phyloP scores from a whole-genome alignment of 2,113 vertebrate genomes.

The Electrona antarctica region DNA sequence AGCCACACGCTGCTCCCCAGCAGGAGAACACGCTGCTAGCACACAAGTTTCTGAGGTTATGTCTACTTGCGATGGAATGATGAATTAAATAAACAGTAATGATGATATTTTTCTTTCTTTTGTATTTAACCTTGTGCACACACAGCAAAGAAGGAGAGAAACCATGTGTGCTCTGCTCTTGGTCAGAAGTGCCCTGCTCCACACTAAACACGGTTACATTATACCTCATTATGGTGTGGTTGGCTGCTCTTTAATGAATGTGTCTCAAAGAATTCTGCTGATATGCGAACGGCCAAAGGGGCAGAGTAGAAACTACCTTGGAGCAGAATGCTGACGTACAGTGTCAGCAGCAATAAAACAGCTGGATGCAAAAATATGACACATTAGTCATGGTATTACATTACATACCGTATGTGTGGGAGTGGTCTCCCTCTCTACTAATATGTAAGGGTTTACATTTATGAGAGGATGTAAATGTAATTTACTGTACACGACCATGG shows the following conservation, averaged over 20 bases:
- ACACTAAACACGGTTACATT: too few species aligned
- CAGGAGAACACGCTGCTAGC: slow-evolving; percentile 39
- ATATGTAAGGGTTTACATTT: slow-evolving; percentile 10
- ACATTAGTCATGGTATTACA: neutral
- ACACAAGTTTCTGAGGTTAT: slow-evolving; percentile 32
- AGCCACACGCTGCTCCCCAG: slow-evolving; percentile 27
- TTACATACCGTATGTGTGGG: neutral
- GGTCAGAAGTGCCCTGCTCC: too few species aligned
- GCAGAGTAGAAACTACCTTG: neutral
- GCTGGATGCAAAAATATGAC: neutral
- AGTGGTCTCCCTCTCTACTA: neutral
- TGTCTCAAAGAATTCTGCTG: neutral
- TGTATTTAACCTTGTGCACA: too few species aligned
- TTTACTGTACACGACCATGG: neutral
- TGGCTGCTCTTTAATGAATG: too few species aligned
- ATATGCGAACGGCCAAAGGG: neutral
- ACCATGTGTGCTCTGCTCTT: too few species aligned
- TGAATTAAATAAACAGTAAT: neutral
- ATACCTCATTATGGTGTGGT: too few species aligned
- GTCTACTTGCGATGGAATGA: slow-evolving; percentile 31
- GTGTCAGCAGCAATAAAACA: neutral
- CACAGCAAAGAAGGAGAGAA: too few species aligned
- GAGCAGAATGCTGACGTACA: neutral
- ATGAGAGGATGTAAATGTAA: neutral
- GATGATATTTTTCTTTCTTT: too few species aligned